Evolutionary conservation across 2,888 invertebrate species (phyloP), one percentile per base, ranked within the genome.

Genomic region (Spodoptera littoralis): DNA sequence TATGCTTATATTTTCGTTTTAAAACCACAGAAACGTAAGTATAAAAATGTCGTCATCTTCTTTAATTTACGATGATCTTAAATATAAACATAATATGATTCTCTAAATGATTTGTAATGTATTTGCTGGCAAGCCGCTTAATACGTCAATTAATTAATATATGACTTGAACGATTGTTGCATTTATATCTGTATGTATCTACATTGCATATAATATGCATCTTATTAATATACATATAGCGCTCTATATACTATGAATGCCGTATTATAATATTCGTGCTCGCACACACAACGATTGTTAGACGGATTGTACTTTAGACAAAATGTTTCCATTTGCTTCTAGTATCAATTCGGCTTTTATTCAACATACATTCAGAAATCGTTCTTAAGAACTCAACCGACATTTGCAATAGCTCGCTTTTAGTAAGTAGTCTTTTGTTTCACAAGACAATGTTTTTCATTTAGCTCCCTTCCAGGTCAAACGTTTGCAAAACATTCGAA

Each of bases 121-220:
- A 55, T 43, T 43, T 51, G 53, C 53, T 74, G 75, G 64, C 75
- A 52, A 63, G 54, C 43, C 45, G 44, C 60, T 45, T 47, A 53
- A 63, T 63, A 55, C 49, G 57, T 47, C 75, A 75, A 57, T 70
- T 60, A 63, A 60, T 60, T 48, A 48, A 58, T 70, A 47, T 70
- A 72, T 52, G 64, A 49, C 46, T 70, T n/a, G 27, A 27, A 30
- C 12, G 30, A 70, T 46, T 30, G 18, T 13, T 49, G 43, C 30
- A 27, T 55, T 55, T 42, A 48, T 18, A 12, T 55, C 9, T 9
- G 9, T 56, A 6, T 11, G 11, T 52, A 44, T 3, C n/a, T 51
- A 24, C 22, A n/a, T 8, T 41, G 41, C 13, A 11, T 50, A 24
- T n/a, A 36, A 43, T 53, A 12, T 55, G 4, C 9, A 46, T 36